These are phyloP conservation scores for Drosophila ogumai DNA, from an alignment of 1,140 invertebrate species.

Conservation along the genomic window DNA sequence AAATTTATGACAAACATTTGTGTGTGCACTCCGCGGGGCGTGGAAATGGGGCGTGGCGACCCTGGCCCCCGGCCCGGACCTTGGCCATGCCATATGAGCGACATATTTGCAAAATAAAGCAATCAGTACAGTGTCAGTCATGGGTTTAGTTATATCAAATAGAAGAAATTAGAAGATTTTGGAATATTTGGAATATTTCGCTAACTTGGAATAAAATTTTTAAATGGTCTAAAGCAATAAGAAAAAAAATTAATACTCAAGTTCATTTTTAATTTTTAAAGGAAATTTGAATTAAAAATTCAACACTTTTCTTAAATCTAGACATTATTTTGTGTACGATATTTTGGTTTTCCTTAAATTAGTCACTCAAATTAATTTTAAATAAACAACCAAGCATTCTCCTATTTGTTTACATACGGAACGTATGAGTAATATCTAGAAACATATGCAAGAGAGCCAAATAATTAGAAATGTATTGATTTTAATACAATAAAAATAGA, in stretches of 20 bases:
- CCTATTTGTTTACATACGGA: background rate
- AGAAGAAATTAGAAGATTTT: too few species aligned
- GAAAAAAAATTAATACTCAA: background rate
- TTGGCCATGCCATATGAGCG: conserved; percentile 41
- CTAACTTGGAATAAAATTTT: too few species aligned
- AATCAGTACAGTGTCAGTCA: conserved; percentile 24
- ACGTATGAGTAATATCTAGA: conserved; percentile 10
- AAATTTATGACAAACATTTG: conserved; percentile 67
- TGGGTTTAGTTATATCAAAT: background rate
- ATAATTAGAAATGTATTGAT: background rate
- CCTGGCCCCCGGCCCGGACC: conserved; percentile 40
- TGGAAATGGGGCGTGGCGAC: conserved; percentile 32
- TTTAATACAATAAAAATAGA: background rate
- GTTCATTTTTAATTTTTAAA: background rate
- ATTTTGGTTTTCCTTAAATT: too few species aligned
- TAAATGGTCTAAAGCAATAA: too few species aligned
- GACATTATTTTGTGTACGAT: background rate
- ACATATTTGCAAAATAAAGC: conserved; percentile 33
- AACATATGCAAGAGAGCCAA: background rate
- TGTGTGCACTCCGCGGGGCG: conserved; percentile 45
- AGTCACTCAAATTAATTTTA: background rate
- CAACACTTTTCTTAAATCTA: background rate
- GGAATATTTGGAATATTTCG: too few species aligned
- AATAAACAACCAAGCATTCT: background rate
- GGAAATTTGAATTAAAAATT: background rate